phyloP scores from a whole-genome alignment of 2,888 invertebrate species.

The Tipula lateralis region DNA sequence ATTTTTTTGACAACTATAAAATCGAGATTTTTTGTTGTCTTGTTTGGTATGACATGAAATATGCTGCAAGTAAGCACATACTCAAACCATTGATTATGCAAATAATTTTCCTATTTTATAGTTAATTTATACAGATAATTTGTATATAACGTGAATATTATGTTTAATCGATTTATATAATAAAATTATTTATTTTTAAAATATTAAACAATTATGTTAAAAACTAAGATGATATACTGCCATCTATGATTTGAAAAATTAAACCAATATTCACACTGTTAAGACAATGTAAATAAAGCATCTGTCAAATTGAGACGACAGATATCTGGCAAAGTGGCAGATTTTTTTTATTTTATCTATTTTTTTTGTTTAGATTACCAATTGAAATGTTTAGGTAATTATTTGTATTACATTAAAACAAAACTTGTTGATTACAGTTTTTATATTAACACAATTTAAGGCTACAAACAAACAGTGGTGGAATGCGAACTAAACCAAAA shows the following conservation, averaged over 20 bases:
- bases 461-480: background rate
- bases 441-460: background rate
- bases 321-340: slow-evolving; percentile 7
- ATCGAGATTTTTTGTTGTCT: background rate
- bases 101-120: too few relatives aligned
- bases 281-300: background rate
- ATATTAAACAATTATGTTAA: background rate
- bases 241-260: background rate
- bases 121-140: too few relatives aligned
- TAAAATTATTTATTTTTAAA: background rate
- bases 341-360: background rate
- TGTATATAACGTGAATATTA: background rate
- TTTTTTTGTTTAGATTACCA: background rate
- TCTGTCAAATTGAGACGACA: background rate
- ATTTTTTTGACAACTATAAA: slow-evolving; percentile 3
- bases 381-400: background rate
- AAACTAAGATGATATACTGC: background rate
- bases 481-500: background rate
- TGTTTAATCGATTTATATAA: background rate
- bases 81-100: background rate
- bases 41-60: background rate
- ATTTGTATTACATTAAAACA: background rate
- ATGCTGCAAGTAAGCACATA: background rate
- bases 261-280: background rate
- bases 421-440: background rate